Evolutionary conservation across 2,888 invertebrate species (phyloP).

Genomic region (Zygothrica quintamaculata): DNA sequence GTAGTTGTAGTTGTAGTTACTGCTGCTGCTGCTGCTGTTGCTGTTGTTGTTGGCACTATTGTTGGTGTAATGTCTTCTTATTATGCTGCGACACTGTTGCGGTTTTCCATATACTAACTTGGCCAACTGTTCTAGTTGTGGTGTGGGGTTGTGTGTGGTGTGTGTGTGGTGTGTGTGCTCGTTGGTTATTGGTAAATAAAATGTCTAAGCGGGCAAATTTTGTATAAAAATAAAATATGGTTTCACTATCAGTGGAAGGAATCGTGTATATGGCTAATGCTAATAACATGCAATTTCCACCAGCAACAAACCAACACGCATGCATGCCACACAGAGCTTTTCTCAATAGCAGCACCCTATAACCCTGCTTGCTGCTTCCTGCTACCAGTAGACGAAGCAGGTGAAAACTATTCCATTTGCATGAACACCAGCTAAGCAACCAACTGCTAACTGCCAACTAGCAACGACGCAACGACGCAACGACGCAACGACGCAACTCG

Average conservation of each 20-base stretch:
- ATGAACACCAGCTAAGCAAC: slow-evolving; percentile 66
- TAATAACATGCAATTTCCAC: slow-evolving; percentile 80
- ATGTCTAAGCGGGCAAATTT: slow-evolving; percentile 75
- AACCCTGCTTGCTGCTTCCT: background rate
- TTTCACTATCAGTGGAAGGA: slow-evolving; percentile 72
- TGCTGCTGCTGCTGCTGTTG: slow-evolving; percentile 36
- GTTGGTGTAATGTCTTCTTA: slow-evolving; percentile 77
- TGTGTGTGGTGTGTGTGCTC: slow-evolving; percentile 32
- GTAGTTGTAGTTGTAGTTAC: slow-evolving; percentile 47
- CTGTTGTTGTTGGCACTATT: slow-evolving; percentile 55
- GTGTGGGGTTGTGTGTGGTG: slow-evolving; percentile 13
- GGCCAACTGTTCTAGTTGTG: slow-evolving; percentile 20
- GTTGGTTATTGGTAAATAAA: slow-evolving; percentile 77
- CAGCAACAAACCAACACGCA: slow-evolving; percentile 62
- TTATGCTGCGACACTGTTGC: slow-evolving; percentile 77
- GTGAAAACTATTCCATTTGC: slow-evolving; percentile 78
- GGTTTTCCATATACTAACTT: slow-evolving; percentile 43
- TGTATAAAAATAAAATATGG: slow-evolving; percentile 74
- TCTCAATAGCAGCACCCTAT: slow-evolving; percentile 16
- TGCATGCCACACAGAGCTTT: slow-evolving; percentile 55
- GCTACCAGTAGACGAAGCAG: slow-evolving; percentile 65
- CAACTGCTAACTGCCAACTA: no score
- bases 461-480: background rate
- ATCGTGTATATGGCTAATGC: slow-evolving; percentile 79
- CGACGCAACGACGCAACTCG: slow-evolving; percentile 16